phyloP scores from a whole-genome alignment of 1,140 invertebrate genomes.

The Drosophila sp. region DNA sequence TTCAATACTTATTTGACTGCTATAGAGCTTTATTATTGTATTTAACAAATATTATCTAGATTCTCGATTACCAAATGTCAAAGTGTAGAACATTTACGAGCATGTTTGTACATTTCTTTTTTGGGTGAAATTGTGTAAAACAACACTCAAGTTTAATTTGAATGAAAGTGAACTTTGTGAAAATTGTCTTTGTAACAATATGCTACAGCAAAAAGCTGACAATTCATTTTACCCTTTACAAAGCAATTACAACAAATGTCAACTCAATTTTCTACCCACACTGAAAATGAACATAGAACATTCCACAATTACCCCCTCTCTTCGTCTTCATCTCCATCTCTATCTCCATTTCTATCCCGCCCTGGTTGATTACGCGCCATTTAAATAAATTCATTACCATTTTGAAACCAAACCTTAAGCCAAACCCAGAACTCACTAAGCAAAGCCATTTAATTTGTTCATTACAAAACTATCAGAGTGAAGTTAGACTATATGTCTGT shows the following conservation, averaged over 20 bases:
- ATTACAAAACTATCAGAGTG: slow-evolving; percentile 76
- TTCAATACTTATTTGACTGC: too few relatives aligned
- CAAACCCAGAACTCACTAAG: slow-evolving; percentile 41
- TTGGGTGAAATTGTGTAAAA: too few relatives aligned
- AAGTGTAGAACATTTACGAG: too few relatives aligned
- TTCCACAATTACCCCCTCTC: not conserved
- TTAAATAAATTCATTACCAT: slow-evolving; percentile 78
- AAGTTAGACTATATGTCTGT: slow-evolving; percentile 27
- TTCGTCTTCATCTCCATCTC: not conserved
- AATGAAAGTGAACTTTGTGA: not conserved
- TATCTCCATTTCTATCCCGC: not conserved
- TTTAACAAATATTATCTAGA: too few relatives aligned
- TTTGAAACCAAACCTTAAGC: slow-evolving; percentile 29
- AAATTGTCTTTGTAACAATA: not conserved
- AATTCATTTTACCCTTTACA: not conserved
- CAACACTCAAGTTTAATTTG: not conserved
- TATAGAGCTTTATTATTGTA: too few relatives aligned
- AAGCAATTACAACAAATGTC: slow-evolving; percentile 15
- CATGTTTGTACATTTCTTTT: too few relatives aligned
- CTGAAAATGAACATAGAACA: slow-evolving; percentile 9
- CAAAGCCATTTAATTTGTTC: slow-evolving; percentile 76
- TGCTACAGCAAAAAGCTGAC: not conserved
- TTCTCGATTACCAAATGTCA: too few relatives aligned
- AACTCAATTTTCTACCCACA: slow-evolving; percentile 14
- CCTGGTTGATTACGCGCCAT: slow-evolving; percentile 73